Evolutionary conservation across 2,888 invertebrate genomes (phyloP), one percentile per base, ranked within the genome.

Genomic region (Sesia bembeciformis): DNA sequence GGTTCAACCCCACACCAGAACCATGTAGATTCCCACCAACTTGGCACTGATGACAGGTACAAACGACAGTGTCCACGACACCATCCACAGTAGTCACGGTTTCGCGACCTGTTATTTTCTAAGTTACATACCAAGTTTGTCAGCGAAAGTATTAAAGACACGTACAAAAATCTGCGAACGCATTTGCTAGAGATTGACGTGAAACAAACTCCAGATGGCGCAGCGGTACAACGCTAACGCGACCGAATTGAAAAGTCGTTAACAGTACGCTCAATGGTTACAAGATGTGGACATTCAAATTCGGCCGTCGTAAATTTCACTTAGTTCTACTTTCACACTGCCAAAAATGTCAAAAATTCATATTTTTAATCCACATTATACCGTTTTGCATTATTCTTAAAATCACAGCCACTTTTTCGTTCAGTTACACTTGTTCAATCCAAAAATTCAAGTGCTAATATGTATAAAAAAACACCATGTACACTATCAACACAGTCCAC

Each of bases 1-100:
- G 84, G 85, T 74, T 87, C 72, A 86, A 67, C 74, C 78, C 72
- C 74, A 70, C 68, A 73, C 72, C 74, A 82, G 73, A 72, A 84
- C 76, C 87, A 86, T 86, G 82, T 75, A 83, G 79, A 61, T 63
- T 59, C 54, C 53, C 54, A 60, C 65, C 62, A 60, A 8, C 50
- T 50, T 50, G 38, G 8, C 46, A 46, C 46, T 46, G n/a, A 8
- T 46, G 46, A 46, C 46, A 46, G n/a, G 5, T 46, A 46, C 23
- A 43, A 23, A 50, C 23, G 7, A 43, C n/a, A 7, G n/a, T 7
- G n/a, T 7, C 43, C 7, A 7, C 23, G 38, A 46, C 23, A n/a
- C 46, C 4, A 46, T 46, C 23, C 23, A 46, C 4, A 46, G 7
- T 3, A 46, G n/a, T 8, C 7, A 46, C n/a, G n/a, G 23, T 8